Conservation (phyloP, 2,797 vertebrate genomes). For the Dendrocincla tyrannina region DNA sequence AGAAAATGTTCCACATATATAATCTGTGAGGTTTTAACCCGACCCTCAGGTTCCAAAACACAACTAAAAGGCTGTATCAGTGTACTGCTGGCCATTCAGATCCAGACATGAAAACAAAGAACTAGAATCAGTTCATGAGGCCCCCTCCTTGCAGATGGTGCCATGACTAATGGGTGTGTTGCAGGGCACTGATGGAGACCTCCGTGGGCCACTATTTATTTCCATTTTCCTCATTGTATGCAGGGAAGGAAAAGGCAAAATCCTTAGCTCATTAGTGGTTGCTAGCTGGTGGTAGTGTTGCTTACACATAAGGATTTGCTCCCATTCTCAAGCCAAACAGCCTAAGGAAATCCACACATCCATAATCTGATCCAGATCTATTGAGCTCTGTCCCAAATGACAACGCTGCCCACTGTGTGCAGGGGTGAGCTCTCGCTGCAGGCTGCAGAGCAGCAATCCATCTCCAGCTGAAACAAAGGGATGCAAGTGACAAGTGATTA, state of each 20-base stretch:
- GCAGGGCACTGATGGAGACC: background rate
- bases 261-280: background rate
- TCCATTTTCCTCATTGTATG: background rate
- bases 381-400: background rate
- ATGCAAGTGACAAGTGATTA: constrained; percentile 36
- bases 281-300: background rate
- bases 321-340: background rate
- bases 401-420: background rate
- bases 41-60: background rate
- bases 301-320: background rate
- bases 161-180: background rate
- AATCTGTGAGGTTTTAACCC: background rate
- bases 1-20: background rate
- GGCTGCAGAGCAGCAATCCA: constrained; percentile 16
- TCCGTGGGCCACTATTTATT: background rate
- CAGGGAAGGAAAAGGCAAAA: background rate
- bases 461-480: constrained; percentile 53
- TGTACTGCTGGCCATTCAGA: background rate
- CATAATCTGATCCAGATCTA: background rate
- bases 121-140: background rate
- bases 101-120: background rate
- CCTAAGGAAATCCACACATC: background rate
- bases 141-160: background rate
- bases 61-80: background rate
- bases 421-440: background rate